These are phyloP conservation scores for Astyanax mexicanus DNA, from an alignment of 2,797 vertebrate species.

Conservation along the genomic window DNA sequence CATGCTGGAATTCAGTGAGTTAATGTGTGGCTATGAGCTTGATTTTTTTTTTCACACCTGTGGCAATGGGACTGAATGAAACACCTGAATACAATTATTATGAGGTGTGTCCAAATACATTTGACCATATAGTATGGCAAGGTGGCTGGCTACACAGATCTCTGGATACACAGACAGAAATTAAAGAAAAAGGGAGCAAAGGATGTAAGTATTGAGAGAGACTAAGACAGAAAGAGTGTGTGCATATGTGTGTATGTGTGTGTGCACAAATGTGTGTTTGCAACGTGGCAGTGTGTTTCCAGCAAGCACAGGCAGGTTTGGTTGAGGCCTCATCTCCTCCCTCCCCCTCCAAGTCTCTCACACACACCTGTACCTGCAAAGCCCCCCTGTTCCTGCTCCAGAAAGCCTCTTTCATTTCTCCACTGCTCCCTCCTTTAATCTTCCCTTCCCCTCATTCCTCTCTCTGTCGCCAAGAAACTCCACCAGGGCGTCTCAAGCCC, in stretches of 20 bases:
- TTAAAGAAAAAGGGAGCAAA: not conserved
- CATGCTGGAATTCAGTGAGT: too few species aligned
- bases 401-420: not conserved
- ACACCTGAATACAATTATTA: too few species aligned
- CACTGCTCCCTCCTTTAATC: not conserved
- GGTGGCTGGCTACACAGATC: not conserved
- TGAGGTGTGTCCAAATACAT: too few species aligned
- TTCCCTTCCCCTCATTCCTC: not conserved
- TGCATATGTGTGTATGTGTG: not conserved
- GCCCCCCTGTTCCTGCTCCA: not conserved
- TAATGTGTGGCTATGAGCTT: too few species aligned
- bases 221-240: too few species aligned
- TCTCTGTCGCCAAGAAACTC: not conserved
- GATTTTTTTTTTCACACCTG: too few species aligned
- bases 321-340: not conserved
- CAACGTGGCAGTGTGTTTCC: slow-evolving; percentile 26
- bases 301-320: slow-evolving; percentile 46
- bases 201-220: too few species aligned
- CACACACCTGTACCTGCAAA: slow-evolving; percentile 40
- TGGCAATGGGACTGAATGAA: too few species aligned
- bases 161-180: not conserved
- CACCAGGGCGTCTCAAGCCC: not conserved
- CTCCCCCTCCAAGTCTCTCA: not conserved
- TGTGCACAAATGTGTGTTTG: not conserved
- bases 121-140: too few species aligned